These are phyloP conservation scores for Etheostoma cragini DNA, from an alignment of 2,113 vertebrate genomes.

Conservation along the genomic window DNA sequence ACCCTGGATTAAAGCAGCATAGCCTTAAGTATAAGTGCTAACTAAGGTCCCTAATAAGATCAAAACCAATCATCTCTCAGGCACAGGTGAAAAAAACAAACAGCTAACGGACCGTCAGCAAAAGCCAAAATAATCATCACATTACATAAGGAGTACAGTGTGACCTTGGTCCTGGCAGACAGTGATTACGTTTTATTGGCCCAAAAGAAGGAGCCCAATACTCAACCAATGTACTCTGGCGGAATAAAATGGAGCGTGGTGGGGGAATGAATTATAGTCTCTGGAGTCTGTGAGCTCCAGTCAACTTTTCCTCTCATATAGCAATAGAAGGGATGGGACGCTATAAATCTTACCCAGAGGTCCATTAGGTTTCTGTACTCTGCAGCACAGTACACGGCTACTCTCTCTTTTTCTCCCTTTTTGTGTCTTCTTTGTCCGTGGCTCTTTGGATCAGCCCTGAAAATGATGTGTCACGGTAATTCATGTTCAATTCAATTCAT, in stretches of 20 bases:
- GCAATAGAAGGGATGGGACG: conserved; percentile 53
- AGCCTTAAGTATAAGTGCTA: conserved; percentile 33
- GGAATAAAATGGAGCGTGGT: conserved; percentile 53
- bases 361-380: conserved; percentile 56
- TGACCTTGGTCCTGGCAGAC: conserved; percentile 71
- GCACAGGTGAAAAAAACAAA: conserved; percentile 51
- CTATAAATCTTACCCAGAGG: conserved; percentile 72
- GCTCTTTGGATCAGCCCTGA: neutral
- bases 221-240: conserved; percentile 63
- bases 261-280: conserved; percentile 65
- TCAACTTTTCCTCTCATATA: conserved; percentile 64
- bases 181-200: conserved; percentile 73
- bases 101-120: conserved; percentile 60
- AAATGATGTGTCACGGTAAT: neutral
- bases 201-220: conserved; percentile 50
- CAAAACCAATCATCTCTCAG: conserved; percentile 52
- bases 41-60: conserved; percentile 33
- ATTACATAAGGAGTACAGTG: conserved; percentile 42
- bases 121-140: conserved; percentile 63
- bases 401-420: conserved; percentile 7
- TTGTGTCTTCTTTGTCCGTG: neutral
- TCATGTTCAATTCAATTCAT: no score
- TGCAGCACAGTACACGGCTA: conserved; percentile 30
- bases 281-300: conserved; percentile 55
- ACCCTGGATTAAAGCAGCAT: conserved; percentile 22